These are phyloP conservation scores for Megalonaias nervosa DNA, from an alignment of 1,140 invertebrate species.

Conservation along the genomic window DNA sequence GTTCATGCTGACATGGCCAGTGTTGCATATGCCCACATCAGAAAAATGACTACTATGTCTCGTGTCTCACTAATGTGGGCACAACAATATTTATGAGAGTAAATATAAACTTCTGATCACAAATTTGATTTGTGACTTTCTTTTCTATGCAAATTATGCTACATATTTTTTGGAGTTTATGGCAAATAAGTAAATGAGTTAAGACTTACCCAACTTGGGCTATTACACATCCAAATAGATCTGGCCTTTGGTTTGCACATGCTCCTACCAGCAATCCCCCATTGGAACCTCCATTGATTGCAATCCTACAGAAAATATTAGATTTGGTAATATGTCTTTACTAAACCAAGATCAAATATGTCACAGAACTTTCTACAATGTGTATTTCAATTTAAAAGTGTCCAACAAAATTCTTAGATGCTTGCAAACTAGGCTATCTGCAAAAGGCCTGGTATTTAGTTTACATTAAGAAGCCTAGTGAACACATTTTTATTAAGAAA, in stretches of 20 bases:
- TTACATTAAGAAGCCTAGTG: no score
- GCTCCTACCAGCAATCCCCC: constrained; percentile 95
- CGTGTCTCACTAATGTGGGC: no score
- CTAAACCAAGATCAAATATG: neutral
- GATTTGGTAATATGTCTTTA: constrained; percentile 1
- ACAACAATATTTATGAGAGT: no score
- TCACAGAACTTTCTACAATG: no score
- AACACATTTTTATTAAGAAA: no score
- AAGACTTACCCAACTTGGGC: constrained; percentile 89
- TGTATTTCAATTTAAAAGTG: no score
- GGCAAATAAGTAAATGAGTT: neutral
- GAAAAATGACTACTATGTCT: no score
- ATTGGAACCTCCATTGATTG: constrained; percentile 96
- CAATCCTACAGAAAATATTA: constrained; percentile 73
- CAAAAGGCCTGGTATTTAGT: neutral
- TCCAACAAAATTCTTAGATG: neutral
- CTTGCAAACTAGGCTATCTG: neutral
- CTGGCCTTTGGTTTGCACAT: constrained; percentile 92
- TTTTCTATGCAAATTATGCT: no score
- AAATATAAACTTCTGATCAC: no score
- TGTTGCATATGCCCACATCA: no score
- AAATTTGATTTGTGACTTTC: no score
- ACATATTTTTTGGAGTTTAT: neutral
- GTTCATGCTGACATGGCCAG: no score
- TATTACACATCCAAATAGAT: constrained; percentile 93